These are phyloP conservation scores for Heptranchias perlo DNA, from an alignment of 2,113 vertebrate genomes.

Conservation along the genomic window DNA sequence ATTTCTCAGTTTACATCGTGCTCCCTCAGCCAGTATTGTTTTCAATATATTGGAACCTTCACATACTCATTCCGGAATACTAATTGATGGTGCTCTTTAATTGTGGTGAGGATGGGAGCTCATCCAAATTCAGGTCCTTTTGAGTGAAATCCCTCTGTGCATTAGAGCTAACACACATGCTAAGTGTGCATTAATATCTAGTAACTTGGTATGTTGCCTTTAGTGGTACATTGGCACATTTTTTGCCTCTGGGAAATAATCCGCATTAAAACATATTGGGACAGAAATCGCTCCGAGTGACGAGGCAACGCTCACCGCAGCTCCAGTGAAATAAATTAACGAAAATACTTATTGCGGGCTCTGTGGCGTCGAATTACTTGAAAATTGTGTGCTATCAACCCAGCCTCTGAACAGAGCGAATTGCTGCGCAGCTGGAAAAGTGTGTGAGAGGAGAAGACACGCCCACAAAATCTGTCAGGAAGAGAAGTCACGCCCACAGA, in stretches of 20 bases:
- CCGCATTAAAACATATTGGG: not conserved
- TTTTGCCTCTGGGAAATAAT: not conserved
- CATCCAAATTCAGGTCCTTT: not conserved
- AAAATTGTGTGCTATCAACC: no score
- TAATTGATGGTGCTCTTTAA: not conserved
- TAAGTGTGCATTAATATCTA: not conserved
- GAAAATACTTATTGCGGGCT: no score
- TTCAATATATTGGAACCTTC: conserved; percentile 15
- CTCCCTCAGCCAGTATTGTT: not conserved
- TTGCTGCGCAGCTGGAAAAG: no score
- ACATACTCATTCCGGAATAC: not conserved
- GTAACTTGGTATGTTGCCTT: not conserved
- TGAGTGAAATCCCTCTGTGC: not conserved
- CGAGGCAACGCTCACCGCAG: no score
- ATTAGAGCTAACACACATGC: not conserved
- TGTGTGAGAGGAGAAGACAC: no score
- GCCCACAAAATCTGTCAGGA: no score
- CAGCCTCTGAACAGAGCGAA: no score
- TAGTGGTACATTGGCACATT: not conserved
- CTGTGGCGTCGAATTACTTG: no score
- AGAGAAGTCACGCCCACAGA: no score
- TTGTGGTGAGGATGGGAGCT: not conserved
- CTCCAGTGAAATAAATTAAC: no score
- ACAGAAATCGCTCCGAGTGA: no score
- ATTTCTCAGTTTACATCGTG: conserved; percentile 6